Conservation (phyloP, 2,113 vertebrate genomes). For the Rhombomys opimus region DNA sequence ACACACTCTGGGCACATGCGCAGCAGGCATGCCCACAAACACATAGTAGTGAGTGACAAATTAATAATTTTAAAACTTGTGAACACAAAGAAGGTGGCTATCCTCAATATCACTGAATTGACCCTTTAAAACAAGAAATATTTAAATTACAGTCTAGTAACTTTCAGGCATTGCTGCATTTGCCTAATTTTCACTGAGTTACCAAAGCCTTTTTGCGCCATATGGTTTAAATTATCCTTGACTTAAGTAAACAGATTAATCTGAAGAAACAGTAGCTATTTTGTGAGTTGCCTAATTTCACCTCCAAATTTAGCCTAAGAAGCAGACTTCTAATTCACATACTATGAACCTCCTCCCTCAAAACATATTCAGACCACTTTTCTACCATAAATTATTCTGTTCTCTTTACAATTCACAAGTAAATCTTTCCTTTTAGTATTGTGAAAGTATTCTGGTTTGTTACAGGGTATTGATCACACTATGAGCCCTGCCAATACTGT, state of each 20-base stretch:
- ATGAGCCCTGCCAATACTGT: too few relatives aligned
- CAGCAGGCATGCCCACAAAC: too few relatives aligned
- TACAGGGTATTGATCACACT: too few relatives aligned
- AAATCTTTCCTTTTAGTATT: slow-evolving; percentile 18
- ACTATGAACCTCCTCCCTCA: neutral
- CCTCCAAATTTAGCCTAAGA: neutral
- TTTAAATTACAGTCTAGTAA: slow-evolving; percentile 37
- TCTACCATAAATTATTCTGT: neutral
- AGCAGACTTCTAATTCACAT: neutral
- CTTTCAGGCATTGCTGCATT: neutral
- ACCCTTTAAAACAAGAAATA: neutral
- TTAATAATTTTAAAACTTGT: neutral
- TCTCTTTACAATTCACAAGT: neutral
- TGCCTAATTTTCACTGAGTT: neutral
- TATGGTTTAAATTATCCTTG: slow-evolving; percentile 34
- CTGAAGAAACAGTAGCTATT: slow-evolving; percentile 3
- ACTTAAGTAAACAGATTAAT: neutral
- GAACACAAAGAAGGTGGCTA: neutral
- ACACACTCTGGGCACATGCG: too few relatives aligned
- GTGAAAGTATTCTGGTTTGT: neutral
- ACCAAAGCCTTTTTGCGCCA: neutral
- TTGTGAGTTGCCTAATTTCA: neutral
- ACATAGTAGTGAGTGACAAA: neutral
- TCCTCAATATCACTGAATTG: neutral
- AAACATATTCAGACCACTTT: neutral